Percentiles rank a stretch among this genome's conserved stretches.
phyloP scores from a whole-genome alignment of 2,888 invertebrate genomes.

The Papilio elwesi region DNA sequence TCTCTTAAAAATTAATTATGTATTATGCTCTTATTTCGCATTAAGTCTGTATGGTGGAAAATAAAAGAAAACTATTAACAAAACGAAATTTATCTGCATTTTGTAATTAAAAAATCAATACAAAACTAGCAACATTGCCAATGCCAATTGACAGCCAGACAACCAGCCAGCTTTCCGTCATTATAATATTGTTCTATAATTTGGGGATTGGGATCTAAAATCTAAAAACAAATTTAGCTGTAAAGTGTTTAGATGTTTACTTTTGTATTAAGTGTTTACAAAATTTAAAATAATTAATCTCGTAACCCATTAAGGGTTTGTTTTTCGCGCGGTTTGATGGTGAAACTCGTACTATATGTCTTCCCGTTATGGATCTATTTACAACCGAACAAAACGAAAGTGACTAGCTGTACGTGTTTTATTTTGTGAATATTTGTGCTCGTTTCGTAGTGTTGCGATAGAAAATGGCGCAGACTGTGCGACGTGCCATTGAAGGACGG shows the following conservation, averaged over 20 bases:
- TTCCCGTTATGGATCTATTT: slow-evolving; percentile 71
- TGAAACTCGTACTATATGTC: slow-evolving; percentile 69
- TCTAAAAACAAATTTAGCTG: slow-evolving; percentile 27
- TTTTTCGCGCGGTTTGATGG: slow-evolving; percentile 40
- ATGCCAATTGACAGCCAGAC: slow-evolving; percentile 1
- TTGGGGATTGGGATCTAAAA: slow-evolving; percentile 19
- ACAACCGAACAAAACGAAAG: slow-evolving; percentile 83
- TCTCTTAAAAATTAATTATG: no score
- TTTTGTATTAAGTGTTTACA: slow-evolving; percentile 36
- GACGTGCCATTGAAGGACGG: slow-evolving; percentile 88
- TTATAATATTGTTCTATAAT: slow-evolving; percentile 46
- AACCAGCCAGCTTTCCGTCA: slow-evolving; percentile 58
- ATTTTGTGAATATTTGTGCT: slow-evolving; percentile 59
- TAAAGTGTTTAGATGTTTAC: slow-evolving; percentile 31
- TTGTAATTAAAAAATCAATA: neutral
- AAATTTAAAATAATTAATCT: slow-evolving; percentile 36
- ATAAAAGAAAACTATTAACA: neutral
- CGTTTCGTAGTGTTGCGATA: slow-evolving; percentile 53
- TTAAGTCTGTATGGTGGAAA: neutral
- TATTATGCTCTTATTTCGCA: no score
- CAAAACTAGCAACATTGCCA: slow-evolving; percentile 31
- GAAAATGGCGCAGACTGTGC: slow-evolving; percentile 89
- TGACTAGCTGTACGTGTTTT: slow-evolving; percentile 73
- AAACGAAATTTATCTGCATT: slow-evolving; percentile 9
- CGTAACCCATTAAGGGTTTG: slow-evolving; percentile 31